phyloP scores from a whole-genome alignment of 2,888 invertebrate species.

The Spialia ferax region DNA sequence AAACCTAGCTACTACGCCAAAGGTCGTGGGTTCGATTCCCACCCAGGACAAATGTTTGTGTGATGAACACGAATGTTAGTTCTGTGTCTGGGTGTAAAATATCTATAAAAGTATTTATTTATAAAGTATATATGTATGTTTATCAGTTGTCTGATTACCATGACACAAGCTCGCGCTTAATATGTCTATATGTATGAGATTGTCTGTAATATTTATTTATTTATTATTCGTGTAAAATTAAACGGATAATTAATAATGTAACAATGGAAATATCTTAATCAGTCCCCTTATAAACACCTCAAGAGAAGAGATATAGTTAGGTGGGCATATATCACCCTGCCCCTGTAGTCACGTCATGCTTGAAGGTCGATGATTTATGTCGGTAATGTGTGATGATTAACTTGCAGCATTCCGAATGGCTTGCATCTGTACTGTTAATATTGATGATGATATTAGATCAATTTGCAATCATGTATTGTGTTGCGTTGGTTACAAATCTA shows the following conservation, averaged over 20 bases:
- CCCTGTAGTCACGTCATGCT: slow-evolving; percentile 20
- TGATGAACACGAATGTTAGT: too few relatives aligned
- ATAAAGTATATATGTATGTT: too few relatives aligned
- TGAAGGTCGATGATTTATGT: slow-evolving; percentile 61
- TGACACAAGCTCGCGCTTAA: too few relatives aligned
- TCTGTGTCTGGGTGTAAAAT: too few relatives aligned
- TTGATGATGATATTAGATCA: slow-evolving; percentile 23
- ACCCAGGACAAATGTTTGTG: too few relatives aligned
- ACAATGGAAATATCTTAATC: slow-evolving; percentile 3
- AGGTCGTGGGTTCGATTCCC: too few relatives aligned
- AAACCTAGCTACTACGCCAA: too few relatives aligned
- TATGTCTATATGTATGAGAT: too few relatives aligned
- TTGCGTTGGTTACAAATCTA: not conserved
- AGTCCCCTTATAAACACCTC: not conserved
- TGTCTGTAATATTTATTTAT: too few relatives aligned
- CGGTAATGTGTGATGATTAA: slow-evolving; percentile 69
- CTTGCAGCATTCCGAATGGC: slow-evolving; percentile 63
- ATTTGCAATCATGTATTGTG: slow-evolving; percentile 18
- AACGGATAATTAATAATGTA: slow-evolving; percentile 12
- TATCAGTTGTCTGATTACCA: too few relatives aligned
- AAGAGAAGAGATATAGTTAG: not conserved
- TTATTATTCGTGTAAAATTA: not conserved
- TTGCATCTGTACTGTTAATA: slow-evolving; percentile 24
- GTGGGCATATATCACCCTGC: not conserved
- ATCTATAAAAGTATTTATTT: too few relatives aligned